Conservation (phyloP, 2,797 vertebrate genomes). For the Clarias pachynema region DNA sequence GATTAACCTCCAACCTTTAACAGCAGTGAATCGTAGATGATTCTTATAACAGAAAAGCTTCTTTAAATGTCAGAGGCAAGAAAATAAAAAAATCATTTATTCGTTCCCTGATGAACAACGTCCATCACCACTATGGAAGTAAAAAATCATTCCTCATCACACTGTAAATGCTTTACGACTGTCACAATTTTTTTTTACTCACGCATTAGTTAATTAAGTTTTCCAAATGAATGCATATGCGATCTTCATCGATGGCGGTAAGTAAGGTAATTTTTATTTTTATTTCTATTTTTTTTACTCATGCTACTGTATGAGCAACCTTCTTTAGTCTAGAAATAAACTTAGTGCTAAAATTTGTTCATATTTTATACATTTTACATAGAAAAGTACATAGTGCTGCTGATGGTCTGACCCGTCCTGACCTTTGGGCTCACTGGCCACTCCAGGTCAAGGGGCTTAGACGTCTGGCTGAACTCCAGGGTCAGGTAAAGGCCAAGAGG, state of each 20-base stretch:
- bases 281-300: too few relatives aligned
- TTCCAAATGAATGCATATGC: too few relatives aligned
- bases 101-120: background rate
- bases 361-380: background rate
- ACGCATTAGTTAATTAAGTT: too few relatives aligned
- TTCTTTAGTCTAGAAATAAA: background rate
- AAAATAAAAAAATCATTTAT: background rate
- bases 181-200: too few relatives aligned
- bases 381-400: constrained; percentile 18
- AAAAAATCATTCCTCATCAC: background rate
- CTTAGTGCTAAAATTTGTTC: background rate
- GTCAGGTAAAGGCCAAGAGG: constrained; percentile 64
- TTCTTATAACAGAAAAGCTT: background rate
- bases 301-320: too few relatives aligned
- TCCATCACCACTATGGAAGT: background rate
- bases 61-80: background rate
- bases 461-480: constrained; percentile 54
- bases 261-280: too few relatives aligned
- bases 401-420: constrained; percentile 29
- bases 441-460: constrained; percentile 48
- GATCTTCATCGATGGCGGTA: too few relatives aligned
- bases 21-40: background rate
- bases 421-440: constrained; percentile 26
- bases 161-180: background rate
- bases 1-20: background rate